A percentile compares a stretch with the other conserved stretches of the same genome.
phyloP scores from a whole-genome alignment of 2,113 vertebrate genomes.

The Ammodytes dubius region DNA sequence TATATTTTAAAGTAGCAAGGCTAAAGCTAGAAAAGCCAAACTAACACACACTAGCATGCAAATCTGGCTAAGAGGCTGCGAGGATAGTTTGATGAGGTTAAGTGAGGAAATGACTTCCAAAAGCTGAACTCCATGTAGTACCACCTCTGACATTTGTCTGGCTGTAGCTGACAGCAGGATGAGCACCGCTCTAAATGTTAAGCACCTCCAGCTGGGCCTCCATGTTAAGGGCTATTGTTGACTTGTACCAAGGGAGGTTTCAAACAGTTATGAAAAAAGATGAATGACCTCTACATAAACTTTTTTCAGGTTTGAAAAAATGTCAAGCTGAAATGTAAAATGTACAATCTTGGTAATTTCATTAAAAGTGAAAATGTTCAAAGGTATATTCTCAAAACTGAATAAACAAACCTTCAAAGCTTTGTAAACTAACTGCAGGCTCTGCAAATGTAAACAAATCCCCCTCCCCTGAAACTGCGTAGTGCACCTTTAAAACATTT shows the following conservation, averaged over 20 bases:
- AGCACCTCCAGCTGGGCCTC: constrained; percentile 84
- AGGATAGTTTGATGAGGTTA: constrained; percentile 58
- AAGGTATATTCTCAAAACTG: no score
- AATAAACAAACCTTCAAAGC: no score
- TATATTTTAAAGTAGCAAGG: not conserved
- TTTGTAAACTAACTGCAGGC: no score
- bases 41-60: constrained; percentile 22
- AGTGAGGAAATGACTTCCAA: constrained; percentile 57
- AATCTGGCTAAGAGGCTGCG: constrained; percentile 41
- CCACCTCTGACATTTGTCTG: constrained; percentile 78
- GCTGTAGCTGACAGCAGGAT: constrained; percentile 75
- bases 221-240: constrained; percentile 83
- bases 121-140: constrained; percentile 74
- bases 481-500: not conserved
- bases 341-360: not conserved
- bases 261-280: constrained; percentile 54
- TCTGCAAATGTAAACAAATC: no score
- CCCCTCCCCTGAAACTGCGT: no score
- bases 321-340: constrained; percentile 25
- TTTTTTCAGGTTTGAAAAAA: constrained; percentile 36
- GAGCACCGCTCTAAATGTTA: constrained; percentile 75
- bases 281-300: constrained; percentile 46
- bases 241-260: constrained; percentile 68
- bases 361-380: no score
- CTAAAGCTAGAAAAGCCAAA: constrained; percentile 3